Base-by-base conservation (phyloP, 2,888 invertebrate genomes). In the Slavum lentiscoides region DNA sequence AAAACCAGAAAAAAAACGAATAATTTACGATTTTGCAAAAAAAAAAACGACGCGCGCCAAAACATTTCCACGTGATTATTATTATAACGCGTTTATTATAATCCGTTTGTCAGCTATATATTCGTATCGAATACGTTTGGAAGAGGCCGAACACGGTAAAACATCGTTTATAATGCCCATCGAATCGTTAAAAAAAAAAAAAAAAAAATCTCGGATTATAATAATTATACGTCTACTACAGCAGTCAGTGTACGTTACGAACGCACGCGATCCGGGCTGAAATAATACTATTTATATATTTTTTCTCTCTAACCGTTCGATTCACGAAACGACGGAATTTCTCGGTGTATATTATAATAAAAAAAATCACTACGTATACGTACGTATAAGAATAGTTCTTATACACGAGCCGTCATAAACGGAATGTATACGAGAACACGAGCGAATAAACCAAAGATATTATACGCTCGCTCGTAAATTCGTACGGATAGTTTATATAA, bases 211-310 rank as follows among this genome's bases (percentile, higher is more conserved):
- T 64, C 37, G 37, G 21, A 74, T 66, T 66, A 30, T 30, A 4
- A 30, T 30, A 66, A 75, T 66, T 58, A 75, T 75, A 58, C 1
- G 58, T 39, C 53, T 55, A 37, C 17, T 5, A 5, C 37, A 6
- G 39, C 37, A 37, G 6, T 3, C 15, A 17, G 19, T 19, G 11
- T 69, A 21, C 0, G 39, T 30, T n/a, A 17, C 4, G 23, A 13
- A 64, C 74, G n/a, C n/a, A 74, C 74, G 74, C 74, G 55, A 66
- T 58, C 55, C 39, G 58, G 11, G 55, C 21, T 66, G 19, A 58
- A 74, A 74, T 74, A 39, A 66, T 74, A 66, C 66, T 43, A 21
- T 6, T n/a, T n/a, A n/a, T n/a, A 59, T 39, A 37, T 3, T 39
- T 62, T 74, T 62, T 55, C n/a, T n/a, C n/a, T 75, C 67, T 19